Evolutionary conservation across 2,797 vertebrate species (phyloP).

Genomic region (Amazonetta brasiliensis): DNA sequence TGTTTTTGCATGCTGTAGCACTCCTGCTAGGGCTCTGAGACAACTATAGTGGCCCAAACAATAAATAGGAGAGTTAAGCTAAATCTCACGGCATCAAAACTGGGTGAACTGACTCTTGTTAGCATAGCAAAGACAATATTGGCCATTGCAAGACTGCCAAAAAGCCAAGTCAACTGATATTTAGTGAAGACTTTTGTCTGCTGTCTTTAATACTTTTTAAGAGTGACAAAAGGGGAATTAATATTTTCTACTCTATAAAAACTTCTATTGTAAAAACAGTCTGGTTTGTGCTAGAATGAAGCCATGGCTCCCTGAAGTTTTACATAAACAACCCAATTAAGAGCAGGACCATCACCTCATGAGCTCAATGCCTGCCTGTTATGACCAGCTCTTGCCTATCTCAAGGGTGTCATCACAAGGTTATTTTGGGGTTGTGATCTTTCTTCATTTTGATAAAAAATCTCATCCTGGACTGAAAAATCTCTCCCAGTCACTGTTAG

Average conservation of each 20-base stretch:
- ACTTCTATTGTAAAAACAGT: constrained; percentile 22
- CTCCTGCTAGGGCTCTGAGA: not conserved
- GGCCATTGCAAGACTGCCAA: not conserved
- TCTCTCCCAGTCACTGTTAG: not conserved
- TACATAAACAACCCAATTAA: not conserved
- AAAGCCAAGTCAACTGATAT: not conserved
- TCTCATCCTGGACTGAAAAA: not conserved
- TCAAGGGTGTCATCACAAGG: not conserved
- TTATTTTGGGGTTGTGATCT: not conserved
- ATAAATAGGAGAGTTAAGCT: not conserved
- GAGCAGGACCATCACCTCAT: not conserved
- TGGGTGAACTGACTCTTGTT: not conserved
- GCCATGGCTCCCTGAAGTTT: not conserved
- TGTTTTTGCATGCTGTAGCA: not conserved
- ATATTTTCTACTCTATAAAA: constrained; percentile 31
- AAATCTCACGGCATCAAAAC: not conserved
- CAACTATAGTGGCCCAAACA: not conserved
- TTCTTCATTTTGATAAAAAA: not conserved
- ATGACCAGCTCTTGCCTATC: not conserved
- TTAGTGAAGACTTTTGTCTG: not conserved
- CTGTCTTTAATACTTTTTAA: not conserved
- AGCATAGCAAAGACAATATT: not conserved
- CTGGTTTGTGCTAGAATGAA: constrained; percentile 41
- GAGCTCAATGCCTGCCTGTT: not conserved
- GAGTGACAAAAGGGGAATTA: constrained; percentile 35